Evolutionary conservation across 2,113 vertebrate genomes (phyloP), one percentile per base, ranked within the genome.

Genomic region (Sinocyclocheilus grahami): DNA sequence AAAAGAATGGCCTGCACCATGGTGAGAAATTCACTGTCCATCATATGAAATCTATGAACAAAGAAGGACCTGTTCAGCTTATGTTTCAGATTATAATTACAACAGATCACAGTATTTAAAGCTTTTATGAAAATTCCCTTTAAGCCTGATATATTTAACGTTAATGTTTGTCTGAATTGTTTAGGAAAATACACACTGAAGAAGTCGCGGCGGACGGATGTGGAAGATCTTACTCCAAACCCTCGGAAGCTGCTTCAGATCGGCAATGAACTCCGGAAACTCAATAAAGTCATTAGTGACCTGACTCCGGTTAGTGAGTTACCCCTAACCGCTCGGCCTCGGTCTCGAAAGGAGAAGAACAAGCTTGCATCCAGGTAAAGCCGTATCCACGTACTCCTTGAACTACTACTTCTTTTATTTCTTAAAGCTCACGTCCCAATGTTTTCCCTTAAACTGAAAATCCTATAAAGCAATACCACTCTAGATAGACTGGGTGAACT

Each of bases 231-330:
- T 87, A 99, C 98, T 89, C 98, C 98, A 65, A 99, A 99, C 88
- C 98, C 98, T 30, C 97, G 96, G 63, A 99, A 99, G 86, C 95
- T 99, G 16, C 95, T 99, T 39, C 97, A 99, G 95, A 99, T 99
- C 39, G 98, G 98, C 83, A 98, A 95, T 0, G 97, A 99, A 85
- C 93, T 99, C 11, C 96, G 97, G 79, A 99, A 99, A 87, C 95
- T 99, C 53, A 99, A 99, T 92, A 98, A 99, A 92, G 98, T 99
- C 90, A 99, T 99, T 90, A 97, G 98, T 78, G 98, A 99, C 92
- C 92, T 99, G 93, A 99, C 98, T 0, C 98, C 98, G 0, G 98
- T 99, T 89, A 99, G 97, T 65, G 98, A 99, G 92, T 96, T 99
- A 69, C 98, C 98, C 16, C 93, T 98, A 90, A 99, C 96, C 9